Base-by-base conservation (phyloP, 2,888 invertebrate genomes). In the Thecophora atra region DNA sequence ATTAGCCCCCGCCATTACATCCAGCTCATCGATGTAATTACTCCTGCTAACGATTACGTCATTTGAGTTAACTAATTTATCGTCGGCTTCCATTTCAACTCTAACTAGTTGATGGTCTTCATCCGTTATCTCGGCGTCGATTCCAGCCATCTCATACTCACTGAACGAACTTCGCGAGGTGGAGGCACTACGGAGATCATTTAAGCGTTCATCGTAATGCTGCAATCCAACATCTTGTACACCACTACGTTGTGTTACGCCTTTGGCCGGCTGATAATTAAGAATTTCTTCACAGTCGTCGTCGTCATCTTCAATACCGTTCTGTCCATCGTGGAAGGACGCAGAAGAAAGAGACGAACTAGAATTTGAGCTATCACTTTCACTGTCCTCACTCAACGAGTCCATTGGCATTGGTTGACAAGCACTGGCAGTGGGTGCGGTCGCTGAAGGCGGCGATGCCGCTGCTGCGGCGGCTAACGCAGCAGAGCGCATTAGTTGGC, bases 361-460 rank as follows among this genome's bases (percentile, higher is more conserved):
- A 64, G 88, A 87, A 81, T 88, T 87, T 72, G 84, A 84, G 74
- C 88, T 89, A 74, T 89, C 89, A 81, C 88, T 88, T 81, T 89
- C 89, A 77, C 88, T 88, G 74, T 89, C 89, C 66, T 88, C 86
- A 77, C 88, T 89, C 2, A 85, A 81, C 0, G 85, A 84, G 72
- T 84, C 85, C 85, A 85, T 85, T 6, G 84, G 83, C 2, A 82
- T 84, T 63, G 80, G 82, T 8, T 82, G 81, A 17, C 79, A 81
- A 3, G 78, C 81, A 6, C 83, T 79, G 51, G 86, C 81, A 13
- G 81, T 82, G 21, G 82, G 84, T 4, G 81, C 83, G 3, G 81
- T 77, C 77, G 87, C 84, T 6, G 83, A 84, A 0, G 84, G 83
- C 1, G 83, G 84, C 17, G 83, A 83, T 0, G 83, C 84, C 2